Evolutionary conservation across 1,140 invertebrate genomes (phyloP).

Genomic region (Cydia pomonella): DNA sequence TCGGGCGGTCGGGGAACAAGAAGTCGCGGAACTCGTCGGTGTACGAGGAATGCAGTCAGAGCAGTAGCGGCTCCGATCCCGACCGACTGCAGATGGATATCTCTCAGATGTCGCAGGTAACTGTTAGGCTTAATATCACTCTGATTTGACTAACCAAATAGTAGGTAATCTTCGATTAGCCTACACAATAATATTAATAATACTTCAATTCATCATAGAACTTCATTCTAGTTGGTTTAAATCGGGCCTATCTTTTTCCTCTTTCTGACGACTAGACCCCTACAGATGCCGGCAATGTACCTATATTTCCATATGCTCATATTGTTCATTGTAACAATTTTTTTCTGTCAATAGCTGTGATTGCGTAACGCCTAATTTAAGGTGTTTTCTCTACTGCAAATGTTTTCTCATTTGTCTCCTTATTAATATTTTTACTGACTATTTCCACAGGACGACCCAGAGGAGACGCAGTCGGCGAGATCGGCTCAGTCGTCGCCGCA

Average conservation of each 20-base stretch:
- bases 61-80: conserved; percentile 78
- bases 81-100: conserved; percentile 80
- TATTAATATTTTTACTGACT: not conserved
- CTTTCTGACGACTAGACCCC: no score
- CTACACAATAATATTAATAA: not conserved
- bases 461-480: conserved; percentile 73
- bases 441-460: conserved; percentile 67
- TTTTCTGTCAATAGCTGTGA: no score
- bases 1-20: conserved; percentile 52
- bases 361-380: no score
- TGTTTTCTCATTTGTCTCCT: no score
- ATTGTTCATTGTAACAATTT: no score
- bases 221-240: no score
- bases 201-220: no score
- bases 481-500: conserved; percentile 74
- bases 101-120: conserved; percentile 76
- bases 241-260: no score
- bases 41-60: conserved; percentile 78
- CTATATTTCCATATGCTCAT: no score
- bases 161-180: not conserved
- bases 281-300: no score
- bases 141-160: not conserved
- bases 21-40: conserved; percentile 59
- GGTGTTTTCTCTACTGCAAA: no score
- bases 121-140: not conserved